Conservation (phyloP, 2,888 invertebrate genomes). For the Rhingia rostrata region DNA sequence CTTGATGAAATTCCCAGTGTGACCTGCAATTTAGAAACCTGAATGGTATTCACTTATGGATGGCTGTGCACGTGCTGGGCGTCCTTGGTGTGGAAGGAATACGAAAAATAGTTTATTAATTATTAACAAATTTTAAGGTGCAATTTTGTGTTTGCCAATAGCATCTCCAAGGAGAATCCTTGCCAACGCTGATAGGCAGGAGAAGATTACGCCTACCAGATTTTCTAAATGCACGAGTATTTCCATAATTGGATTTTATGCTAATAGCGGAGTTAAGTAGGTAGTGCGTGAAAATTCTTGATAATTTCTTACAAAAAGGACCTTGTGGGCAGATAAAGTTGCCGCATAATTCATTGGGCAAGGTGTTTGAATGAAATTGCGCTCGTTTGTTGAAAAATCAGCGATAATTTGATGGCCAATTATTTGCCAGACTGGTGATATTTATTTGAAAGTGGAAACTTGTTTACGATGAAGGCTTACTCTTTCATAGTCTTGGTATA, state of each 20-base stretch:
- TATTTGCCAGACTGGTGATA: no score
- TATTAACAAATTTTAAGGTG: constrained; percentile 32
- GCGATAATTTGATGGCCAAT: no score
- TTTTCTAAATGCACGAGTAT: constrained; percentile 14
- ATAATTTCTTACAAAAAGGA: neutral
- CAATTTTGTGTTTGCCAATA: constrained; percentile 21
- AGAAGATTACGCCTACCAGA: neutral
- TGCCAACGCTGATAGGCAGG: neutral
- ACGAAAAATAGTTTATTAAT: constrained; percentile 17
- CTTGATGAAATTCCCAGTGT: constrained; percentile 11
- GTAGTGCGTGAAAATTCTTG: neutral
- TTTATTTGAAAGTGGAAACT: no score
- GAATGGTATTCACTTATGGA: constrained; percentile 10
- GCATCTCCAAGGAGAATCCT: constrained; percentile 3
- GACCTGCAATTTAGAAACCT: neutral
- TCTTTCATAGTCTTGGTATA: no score
- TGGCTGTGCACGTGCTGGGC: constrained; percentile 29
- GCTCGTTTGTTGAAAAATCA: no score
- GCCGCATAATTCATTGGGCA: neutral
- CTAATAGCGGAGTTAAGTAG: neutral
- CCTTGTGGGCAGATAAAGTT: neutral
- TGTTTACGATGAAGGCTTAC: no score
- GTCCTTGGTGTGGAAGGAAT: neutral
- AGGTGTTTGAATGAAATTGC: neutral
- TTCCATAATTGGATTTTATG: constrained; percentile 21